These are phyloP conservation scores for Styela clava DNA, from an alignment of 23 tunicate genomes.

Conservation along the genomic window DNA sequence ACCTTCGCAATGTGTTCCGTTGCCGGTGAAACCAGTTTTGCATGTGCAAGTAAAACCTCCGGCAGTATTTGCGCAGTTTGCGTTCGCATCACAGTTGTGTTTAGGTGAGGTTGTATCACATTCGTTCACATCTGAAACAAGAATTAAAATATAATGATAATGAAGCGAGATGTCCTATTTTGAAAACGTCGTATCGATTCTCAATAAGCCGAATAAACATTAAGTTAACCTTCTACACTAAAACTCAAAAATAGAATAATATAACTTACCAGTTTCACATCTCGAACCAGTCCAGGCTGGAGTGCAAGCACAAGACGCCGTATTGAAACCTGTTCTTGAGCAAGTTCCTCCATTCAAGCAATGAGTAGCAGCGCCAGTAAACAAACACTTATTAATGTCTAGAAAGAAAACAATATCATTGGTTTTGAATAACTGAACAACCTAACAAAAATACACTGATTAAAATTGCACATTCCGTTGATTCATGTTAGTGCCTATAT, in stretches of 20 bases:
- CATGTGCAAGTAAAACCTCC: background rate
- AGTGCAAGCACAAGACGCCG: constrained; percentile 15
- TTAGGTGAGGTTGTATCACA: background rate
- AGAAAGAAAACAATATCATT: background rate
- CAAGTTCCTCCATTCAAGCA: constrained; percentile 3
- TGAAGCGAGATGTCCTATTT: no score
- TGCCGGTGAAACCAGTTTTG: background rate
- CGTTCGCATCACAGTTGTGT: background rate
- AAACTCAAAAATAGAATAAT: no score
- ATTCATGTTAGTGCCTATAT: no score
- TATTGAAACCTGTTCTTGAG: constrained; percentile 16
- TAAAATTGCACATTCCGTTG: no score
- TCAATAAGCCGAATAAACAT: no score
- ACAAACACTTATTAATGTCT: background rate
- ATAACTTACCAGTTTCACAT: constrained; percentile 16
- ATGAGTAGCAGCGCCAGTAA: background rate
- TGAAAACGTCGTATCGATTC: no score
- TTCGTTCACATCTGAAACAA: background rate
- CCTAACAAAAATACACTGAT: no score
- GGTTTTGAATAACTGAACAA: no score
- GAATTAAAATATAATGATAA: background rate
- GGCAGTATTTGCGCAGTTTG: background rate
- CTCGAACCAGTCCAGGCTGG: background rate
- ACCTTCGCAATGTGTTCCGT: background rate
- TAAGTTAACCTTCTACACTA: no score